Base-by-base conservation (phyloP, 2,888 invertebrate species). In the Aspidiotus rigidus region DNA sequence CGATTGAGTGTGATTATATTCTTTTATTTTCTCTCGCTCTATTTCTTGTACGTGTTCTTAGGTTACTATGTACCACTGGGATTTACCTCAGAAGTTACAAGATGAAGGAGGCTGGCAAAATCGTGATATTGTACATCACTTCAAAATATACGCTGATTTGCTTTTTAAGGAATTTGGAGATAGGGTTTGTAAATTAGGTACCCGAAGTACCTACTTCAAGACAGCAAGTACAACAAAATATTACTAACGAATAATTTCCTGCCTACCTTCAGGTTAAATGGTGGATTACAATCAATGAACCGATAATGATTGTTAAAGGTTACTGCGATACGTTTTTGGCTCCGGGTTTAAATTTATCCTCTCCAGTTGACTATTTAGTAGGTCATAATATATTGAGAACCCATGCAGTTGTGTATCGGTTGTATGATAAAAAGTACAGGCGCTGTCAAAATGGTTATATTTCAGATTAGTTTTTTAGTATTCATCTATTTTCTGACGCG, bases 251-350 rank as follows among this genome's bases (percentile, higher is more conserved):
- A 28, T 28, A 28, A 5, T 28, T 28, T 28, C 28, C 28, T 28
- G 28, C 5, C 28, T 28, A 28, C 1, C 15, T 63, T 7, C 64
- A 73, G 75, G 76, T 84, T 0, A 77, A 79, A 75, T 75, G 76
- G 49, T 88, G 87, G 86, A 83, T 86, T 59, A 88, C 88, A 0
- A 80, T 88, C 73, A 88, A 88, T 75, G 86, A 86, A 74, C 85
- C 86, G 1, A 39, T 62, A 28, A 72, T 72, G 62, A 69, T 73
- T 1, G 71, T 74, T 7, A 61, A 71, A 10, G 75, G 74, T 3
- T 76, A 75, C 67, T 74, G 74, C 11, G 44, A 55, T 13, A 73
- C 69, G 6, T 15, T 28, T 8, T 72, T 73, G 41, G 75, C 76
- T 13, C 77, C 77, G 0, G 73, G 72, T 10, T 60, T 76, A 42